A percentile compares a stretch with the other conserved stretches of the same genome.
Conservation (phyloP, 2,888 invertebrate genomes). For the Timandra comae region DNA sequence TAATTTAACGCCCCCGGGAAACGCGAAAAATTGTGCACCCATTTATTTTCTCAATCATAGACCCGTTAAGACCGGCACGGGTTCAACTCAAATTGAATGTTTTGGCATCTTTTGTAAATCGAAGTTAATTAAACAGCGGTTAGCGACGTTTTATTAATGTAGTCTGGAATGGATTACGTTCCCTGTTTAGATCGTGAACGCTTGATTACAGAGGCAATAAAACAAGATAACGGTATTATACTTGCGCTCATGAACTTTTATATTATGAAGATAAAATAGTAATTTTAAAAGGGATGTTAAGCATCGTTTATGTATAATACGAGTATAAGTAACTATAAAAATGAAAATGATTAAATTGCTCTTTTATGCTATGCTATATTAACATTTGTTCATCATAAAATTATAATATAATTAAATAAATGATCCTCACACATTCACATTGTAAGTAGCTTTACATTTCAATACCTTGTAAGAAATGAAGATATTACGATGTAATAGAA, state of each 20-base stretch:
- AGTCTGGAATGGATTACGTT: slow-evolving; percentile 38
- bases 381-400: no score
- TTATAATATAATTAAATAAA: no score
- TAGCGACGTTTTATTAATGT: slow-evolving; percentile 24
- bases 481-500: slow-evolving; percentile 27
- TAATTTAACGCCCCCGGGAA: slow-evolving; percentile 66
- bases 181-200: slow-evolving; percentile 38
- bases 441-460: no score
- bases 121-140: slow-evolving; percentile 25
- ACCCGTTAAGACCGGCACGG: slow-evolving; percentile 53
- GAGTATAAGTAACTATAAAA: no score
- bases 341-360: no score
- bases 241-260: no score
- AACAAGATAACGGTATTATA: slow-evolving; percentile 36
- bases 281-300: no score
- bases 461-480: slow-evolving; percentile 22
- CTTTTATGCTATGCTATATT: no score
- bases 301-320: no score
- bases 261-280: no score
- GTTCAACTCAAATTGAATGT: slow-evolving; percentile 32
- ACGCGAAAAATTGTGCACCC: slow-evolving; percentile 63
- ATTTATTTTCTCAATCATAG: slow-evolving; percentile 60
- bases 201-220: slow-evolving; percentile 50
- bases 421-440: no score
- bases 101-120: slow-evolving; percentile 15